Evolutionary conservation across 1,140 invertebrate species (phyloP).

Genomic region (Hylyphantes graminicola): DNA sequence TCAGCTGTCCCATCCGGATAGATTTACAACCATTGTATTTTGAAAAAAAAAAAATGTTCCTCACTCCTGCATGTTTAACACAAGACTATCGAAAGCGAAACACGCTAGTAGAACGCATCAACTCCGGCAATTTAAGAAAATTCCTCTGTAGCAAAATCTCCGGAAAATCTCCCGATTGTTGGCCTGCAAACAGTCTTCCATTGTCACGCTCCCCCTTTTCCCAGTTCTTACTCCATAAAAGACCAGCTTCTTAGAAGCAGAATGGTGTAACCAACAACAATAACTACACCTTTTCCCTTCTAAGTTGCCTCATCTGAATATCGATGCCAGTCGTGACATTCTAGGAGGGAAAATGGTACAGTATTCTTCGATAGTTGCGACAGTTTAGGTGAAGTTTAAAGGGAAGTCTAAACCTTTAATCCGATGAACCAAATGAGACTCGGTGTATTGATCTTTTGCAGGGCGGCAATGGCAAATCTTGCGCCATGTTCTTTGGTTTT

Average conservation of each 20-base stretch:
- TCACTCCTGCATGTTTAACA: too few species aligned
- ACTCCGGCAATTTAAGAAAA: conserved; percentile 37
- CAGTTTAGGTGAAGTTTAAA: not conserved
- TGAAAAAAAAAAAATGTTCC: too few species aligned
- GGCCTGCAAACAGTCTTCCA: conserved; percentile 27
- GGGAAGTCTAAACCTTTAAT: conserved; percentile 40
- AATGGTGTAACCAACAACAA: too few species aligned
- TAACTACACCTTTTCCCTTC: too few species aligned
- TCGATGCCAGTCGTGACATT: too few species aligned
- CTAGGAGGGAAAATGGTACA: too few species aligned
- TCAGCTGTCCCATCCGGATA: too few species aligned
- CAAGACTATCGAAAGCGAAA: too few species aligned
- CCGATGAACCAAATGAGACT: conserved; percentile 49
- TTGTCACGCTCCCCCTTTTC: conserved; percentile 5
- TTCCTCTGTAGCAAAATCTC: conserved; percentile 19
- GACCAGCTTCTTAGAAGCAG: too few species aligned
- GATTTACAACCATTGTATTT: too few species aligned
- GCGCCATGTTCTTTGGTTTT: not conserved
- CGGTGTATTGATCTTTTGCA: conserved; percentile 26
- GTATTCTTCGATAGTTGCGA: too few species aligned
- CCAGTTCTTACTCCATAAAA: not conserved
- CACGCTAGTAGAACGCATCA: not conserved
- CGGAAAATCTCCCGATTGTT: conserved; percentile 45
- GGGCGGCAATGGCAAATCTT: not conserved
- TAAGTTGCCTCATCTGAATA: too few species aligned